These are phyloP conservation scores for Synergus itoensis DNA, from an alignment of 2,888 invertebrate genomes.

Conservation along the genomic window DNA sequence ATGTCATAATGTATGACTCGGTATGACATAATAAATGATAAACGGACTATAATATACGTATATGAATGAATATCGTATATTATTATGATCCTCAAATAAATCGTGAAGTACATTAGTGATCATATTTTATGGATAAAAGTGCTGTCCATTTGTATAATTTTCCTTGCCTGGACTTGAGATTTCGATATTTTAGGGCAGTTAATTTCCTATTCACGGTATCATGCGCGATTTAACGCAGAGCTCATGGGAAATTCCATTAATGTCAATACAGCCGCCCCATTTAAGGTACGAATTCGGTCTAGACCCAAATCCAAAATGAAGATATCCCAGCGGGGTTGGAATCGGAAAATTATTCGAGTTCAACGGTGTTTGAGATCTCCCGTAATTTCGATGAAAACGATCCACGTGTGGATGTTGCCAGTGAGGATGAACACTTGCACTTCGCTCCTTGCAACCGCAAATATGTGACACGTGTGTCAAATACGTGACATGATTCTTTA, in stretches of 20 bases:
- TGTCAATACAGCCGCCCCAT: conserved; percentile 28
- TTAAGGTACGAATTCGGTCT: conserved; percentile 24
- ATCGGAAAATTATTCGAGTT: conserved; percentile 60
- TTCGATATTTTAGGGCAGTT: conserved; percentile 15
- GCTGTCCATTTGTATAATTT: conserved; percentile 12
- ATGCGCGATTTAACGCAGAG: conserved; percentile 39
- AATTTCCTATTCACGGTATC: conserved; percentile 32
- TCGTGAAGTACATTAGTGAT: background rate
- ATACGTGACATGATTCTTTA: conserved; percentile 16
- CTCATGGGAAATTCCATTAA: conserved; percentile 39
- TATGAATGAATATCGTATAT: background rate
- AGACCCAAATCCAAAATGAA: conserved; percentile 37
- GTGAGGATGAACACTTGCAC: conserved; percentile 13
- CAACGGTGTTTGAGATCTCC: conserved; percentile 54
- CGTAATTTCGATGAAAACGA: conserved; percentile 55
- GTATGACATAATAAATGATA: too few relatives aligned
- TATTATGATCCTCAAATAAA: background rate
- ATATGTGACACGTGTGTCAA: conserved; percentile 12
- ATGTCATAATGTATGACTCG: too few relatives aligned
- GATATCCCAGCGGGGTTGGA: conserved; percentile 50
- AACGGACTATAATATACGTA: too few relatives aligned
- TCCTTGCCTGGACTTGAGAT: conserved; percentile 1
- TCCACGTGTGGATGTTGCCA: conserved; percentile 43
- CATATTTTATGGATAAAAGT: background rate
- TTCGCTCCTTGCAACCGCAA: background rate